Base-by-base conservation (phyloP, 2,113 vertebrate genomes). In the Halichoerus grypus region DNA sequence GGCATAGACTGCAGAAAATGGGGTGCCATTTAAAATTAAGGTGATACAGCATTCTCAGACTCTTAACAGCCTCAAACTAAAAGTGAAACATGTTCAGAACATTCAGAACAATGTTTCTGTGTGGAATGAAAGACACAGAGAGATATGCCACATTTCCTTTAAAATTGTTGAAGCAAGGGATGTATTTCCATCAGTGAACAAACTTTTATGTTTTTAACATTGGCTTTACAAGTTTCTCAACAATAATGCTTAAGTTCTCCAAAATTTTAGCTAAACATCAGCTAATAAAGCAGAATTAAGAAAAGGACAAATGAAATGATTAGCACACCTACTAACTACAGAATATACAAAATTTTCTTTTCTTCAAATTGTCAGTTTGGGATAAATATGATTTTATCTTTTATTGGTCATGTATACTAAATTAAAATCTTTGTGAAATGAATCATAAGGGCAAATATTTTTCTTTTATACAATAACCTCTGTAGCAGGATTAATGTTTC, bases 341-440 rank as follows among this genome's bases (percentile, higher is more conserved):
- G 0, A 26, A 61, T n/a, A 33, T 0, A 49, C 39, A 13, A 92
- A 88, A 42, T 33, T 1, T 42, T 0, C 0, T 87, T 87, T 95
- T 10, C 74, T 96, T 42, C 39, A 63, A 65, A 89, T 81, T 81
- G 4, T 92, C 71, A 93, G 0, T 12, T 97, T 57, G 71, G 49
- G 24, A 51, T 7, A 15, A 92, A 57, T 65, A 65, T 42, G 2
- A 8, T 53, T 96, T 91, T 94, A 46, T 26, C 7, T 91, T 59
- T 16, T 82, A 92, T 83, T 84, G 1, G 1, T 39, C 1, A 71
- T 2, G 72, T 97, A 24, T 61, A 83, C 2, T 89, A 87, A 90
- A 81, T 90, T 69, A 16, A 95, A 88, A 86, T 7, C 33, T 96
- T 85, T 69, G 42, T 3, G 13, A 94, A 94, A 88, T 71, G 36